Base-by-base conservation (phyloP, 2,113 vertebrate species). In the Micronycteris hirsuta region DNA sequence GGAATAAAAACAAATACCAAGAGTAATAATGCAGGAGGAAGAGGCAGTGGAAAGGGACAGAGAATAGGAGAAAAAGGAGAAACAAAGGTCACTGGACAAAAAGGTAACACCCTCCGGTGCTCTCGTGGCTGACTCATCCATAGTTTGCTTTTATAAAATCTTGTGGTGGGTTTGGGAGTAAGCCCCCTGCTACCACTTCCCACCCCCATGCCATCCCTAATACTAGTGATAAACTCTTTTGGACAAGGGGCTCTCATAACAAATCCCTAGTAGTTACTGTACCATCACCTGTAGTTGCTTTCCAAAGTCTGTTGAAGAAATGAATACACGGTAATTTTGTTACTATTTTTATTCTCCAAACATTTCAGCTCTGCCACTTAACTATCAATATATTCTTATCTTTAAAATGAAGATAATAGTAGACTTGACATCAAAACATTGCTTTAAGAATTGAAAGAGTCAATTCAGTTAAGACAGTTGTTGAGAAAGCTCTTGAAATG, bases 281-380 rank as follows among this genome's bases (percentile, higher is more conserved):
- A 41, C 10, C 36, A 16, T 77, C 87, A 63, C 31, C 19, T 92
- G 12, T 78, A 43, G 28, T 71, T 45, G 47, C 22, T 92, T 89
- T 68, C 77, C 33, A 80, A 36, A 87, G 73, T 93, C 38, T 81
- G 24, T n/a, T 84, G 20, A 84, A 67, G 89, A 77, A 45, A 83
- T 43, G 14, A 92, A 61, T 95, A 56, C 26, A 36, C 56, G 16
- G 74, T 77, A 20, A 28, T 36, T 86, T 24, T 96, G 31, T 86
- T 84, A 67, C 58, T 80, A 87, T 71, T 65, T 92, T 93, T 89
- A 71, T 85, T 85, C 70, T 77, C 85, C 19, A 86, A 89, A n/a
- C 85, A 58, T 63, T 94, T 86, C 41, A 47, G 31, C 28, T 91
- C 71, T 65, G 45, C 38, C 41, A 73, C 61, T 47, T 85, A 93